Evolutionary conservation across 1,140 invertebrate genomes (phyloP).

Genomic region (Drosophila asahinai): DNA sequence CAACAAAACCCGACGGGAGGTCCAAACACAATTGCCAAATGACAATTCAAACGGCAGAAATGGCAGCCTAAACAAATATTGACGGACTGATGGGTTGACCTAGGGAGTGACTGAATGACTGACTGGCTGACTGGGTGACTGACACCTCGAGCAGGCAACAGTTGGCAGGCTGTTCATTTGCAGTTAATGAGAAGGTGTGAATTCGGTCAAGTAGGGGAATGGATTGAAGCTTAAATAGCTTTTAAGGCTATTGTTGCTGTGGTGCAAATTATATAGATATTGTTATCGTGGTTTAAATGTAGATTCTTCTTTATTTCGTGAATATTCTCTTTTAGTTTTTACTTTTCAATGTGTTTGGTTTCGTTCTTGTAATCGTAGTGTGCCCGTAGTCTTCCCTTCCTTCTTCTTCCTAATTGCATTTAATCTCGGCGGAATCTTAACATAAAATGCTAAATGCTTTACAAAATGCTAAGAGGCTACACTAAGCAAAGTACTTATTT

Average conservation of each 20-base stretch:
- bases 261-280: too few relatives aligned
- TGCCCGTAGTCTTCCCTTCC: too few relatives aligned
- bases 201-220: background rate
- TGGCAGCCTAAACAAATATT: conserved; percentile 75
- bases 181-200: conserved; percentile 17
- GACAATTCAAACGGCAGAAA: conserved; percentile 65
- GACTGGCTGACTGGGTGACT: background rate
- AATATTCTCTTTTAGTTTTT: too few relatives aligned
- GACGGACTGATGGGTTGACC: conserved; percentile 42
- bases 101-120: conserved; percentile 12
- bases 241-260: background rate
- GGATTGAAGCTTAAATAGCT: background rate
- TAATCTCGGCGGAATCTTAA: too few relatives aligned
- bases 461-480: too few relatives aligned
- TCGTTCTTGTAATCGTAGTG: too few relatives aligned
- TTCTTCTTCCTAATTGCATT: too few relatives aligned
- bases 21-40: conserved; percentile 71
- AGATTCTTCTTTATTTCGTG: too few relatives aligned
- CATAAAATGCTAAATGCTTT: too few relatives aligned
- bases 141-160: conserved; percentile 51
- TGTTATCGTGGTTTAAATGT: too few relatives aligned
- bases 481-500: too few relatives aligned
- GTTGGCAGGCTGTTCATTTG: conserved; percentile 54
- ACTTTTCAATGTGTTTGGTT: too few relatives aligned
- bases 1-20: conserved; percentile 30